Evolutionary conservation across 2,797 vertebrate genomes (phyloP), one percentile per base, ranked within the genome.

Genomic region (Melanotaenia maccullochi): DNA sequence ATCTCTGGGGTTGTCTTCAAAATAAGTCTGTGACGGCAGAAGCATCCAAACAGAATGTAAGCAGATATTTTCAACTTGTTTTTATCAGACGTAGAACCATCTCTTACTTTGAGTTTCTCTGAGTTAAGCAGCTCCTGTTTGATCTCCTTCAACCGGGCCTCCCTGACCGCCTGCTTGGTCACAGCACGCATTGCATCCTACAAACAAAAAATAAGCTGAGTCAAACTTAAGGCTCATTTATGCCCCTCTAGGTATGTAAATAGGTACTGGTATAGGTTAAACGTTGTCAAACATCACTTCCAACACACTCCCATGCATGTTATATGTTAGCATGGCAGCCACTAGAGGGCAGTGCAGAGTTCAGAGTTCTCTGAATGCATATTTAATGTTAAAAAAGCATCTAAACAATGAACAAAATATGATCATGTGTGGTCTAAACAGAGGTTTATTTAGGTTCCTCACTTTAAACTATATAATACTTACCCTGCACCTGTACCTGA

Each of bases 151-250:
- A 99, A 88, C 38, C 97, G 86, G 0, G 97, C 97, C 75, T 98
- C 97, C 42, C 90, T 96, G 65, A 98, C 95, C 0, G 96, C 95
- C 89, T 98, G 97, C 87, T 98, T 99, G 0, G 97, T 97, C 76
- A 99, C 96, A 0, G 97, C 95, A 8, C 96, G 95, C 97, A 98
- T 98, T 38, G 97, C 97, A 0, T 99, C 97, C 97, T 98, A 22
- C 3, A 55, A 0, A 51, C 52, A 71, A 2, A 35, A 38, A 71
- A 22, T 13, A 18, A 12, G 5, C 18, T 47, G 42, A 6, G 18
- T 18, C 1, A 42, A 42, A 42, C 14, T 42, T 18, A 5, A 5
- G 5, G 18, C 42, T 47, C 42, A 7, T 47, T 20, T 8, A 47
- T 20, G 42, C 18, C 42, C 1, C 2, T 5, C 7, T 18, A 3